Evolutionary conservation across 35 echinoderm and acorn worm species (phyloP).

Genomic region (Diadema setosum): DNA sequence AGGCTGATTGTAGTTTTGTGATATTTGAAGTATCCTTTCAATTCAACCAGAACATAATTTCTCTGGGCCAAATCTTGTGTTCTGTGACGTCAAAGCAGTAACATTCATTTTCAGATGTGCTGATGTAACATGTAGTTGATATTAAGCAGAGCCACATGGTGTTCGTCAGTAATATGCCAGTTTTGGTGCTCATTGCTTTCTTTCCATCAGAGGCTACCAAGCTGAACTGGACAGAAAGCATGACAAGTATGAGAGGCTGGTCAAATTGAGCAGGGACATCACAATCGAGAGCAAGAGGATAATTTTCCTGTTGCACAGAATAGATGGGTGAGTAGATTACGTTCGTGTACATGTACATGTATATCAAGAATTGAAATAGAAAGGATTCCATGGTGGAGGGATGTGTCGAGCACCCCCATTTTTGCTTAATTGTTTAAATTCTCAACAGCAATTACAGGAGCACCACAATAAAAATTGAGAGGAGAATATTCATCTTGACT

Average conservation of each 20-base stretch:
- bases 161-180: neutral
- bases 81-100: neutral
- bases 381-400: neutral
- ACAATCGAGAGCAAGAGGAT: slow-evolving; percentile 97
- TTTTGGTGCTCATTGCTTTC: neutral
- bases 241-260: slow-evolving; percentile 91
- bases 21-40: neutral
- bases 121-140: neutral
- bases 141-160: neutral
- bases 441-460: no score
- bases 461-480: no score
- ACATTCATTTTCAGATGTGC: neutral
- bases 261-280: slow-evolving; percentile 92
- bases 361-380: neutral
- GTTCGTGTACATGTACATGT: neutral
- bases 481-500: no score
- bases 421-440: no score
- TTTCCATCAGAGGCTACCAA: slow-evolving; percentile 61
- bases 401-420: no score
- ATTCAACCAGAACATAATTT: neutral
- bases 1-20: no score
- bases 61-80: neutral
- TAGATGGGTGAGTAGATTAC: slow-evolving; percentile 45
- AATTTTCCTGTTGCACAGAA: slow-evolving; percentile 92
- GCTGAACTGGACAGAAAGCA: slow-evolving; percentile 82